phyloP scores from a whole-genome alignment of 2,888 invertebrate species.

The Notodonta ziczac region DNA sequence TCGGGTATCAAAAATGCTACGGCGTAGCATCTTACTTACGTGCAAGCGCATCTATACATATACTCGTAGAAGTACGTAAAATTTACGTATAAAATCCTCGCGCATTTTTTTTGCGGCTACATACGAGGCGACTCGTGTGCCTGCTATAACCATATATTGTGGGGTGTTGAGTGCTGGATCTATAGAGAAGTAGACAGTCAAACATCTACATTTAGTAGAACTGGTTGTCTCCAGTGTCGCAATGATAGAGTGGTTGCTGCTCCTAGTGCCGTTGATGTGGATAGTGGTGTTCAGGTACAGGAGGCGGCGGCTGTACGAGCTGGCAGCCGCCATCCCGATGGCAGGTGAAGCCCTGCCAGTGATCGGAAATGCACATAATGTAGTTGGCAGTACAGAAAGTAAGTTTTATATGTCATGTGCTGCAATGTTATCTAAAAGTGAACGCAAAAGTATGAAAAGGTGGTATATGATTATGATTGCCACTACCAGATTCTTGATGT shows the following conservation, averaged over 20 bases:
- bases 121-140: background rate
- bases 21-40: too few species aligned
- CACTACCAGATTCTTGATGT: too few species aligned
- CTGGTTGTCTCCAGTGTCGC: constrained; percentile 14
- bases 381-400: constrained; percentile 64
- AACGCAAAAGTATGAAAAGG: too few species aligned
- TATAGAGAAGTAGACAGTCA: too few species aligned
- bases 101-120: background rate
- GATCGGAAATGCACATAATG: constrained; percentile 56
- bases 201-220: too few species aligned
- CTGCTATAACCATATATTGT: background rate
- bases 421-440: too few species aligned
- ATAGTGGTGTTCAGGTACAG: constrained; percentile 49
- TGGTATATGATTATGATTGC: too few species aligned
- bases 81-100: background rate
- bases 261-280: constrained; percentile 50
- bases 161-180: too few species aligned
- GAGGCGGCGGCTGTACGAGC: constrained; percentile 59
- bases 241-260: constrained; percentile 57
- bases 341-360: constrained; percentile 49
- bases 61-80: background rate
- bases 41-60: too few species aligned
- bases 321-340: constrained; percentile 52
- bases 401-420: constrained; percentile 18
- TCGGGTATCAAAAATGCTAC: too few species aligned